Evolutionary conservation across 2,888 invertebrate species (phyloP).

Genomic region (Campoplex nolae): DNA sequence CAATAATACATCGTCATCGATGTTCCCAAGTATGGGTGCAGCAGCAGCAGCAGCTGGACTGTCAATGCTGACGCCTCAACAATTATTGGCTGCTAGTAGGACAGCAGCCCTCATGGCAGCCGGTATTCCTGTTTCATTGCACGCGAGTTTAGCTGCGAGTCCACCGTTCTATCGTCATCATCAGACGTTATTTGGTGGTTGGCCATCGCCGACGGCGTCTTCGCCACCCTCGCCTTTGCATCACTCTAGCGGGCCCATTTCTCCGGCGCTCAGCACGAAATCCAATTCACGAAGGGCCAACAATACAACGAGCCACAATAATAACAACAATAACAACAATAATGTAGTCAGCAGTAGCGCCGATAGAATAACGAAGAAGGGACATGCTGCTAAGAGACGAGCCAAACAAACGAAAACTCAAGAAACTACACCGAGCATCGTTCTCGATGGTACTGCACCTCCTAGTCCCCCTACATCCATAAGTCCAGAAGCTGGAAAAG

Average conservation of each 20-base stretch:
- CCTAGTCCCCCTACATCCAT: slow-evolving; percentile 85
- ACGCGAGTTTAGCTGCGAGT: slow-evolving; percentile 86
- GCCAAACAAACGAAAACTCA: slow-evolving; percentile 84
- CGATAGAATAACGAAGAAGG: slow-evolving; percentile 80
- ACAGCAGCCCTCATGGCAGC: slow-evolving; percentile 85
- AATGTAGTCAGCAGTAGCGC: slow-evolving; percentile 85
- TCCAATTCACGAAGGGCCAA: slow-evolving; percentile 83
- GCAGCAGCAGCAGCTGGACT: slow-evolving; percentile 86
- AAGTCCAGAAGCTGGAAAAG: slow-evolving; percentile 81
- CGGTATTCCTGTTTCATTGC: slow-evolving; percentile 85
- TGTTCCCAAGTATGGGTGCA: slow-evolving; percentile 78
- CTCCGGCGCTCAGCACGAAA: slow-evolving; percentile 82
- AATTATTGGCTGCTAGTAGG: slow-evolving; percentile 85
- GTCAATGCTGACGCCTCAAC: slow-evolving; percentile 86
- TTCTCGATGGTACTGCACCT: slow-evolving; percentile 82
- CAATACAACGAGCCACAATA: slow-evolving; percentile 80
- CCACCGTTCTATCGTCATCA: slow-evolving; percentile 89
- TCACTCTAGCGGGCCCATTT: slow-evolving; percentile 76
- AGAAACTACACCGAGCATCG: slow-evolving; percentile 71
- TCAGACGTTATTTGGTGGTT: slow-evolving; percentile 86
- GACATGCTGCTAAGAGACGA: slow-evolving; percentile 85
- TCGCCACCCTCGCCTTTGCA: slow-evolving; percentile 86
- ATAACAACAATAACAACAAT: slow-evolving; percentile 81
- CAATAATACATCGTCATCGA: slow-evolving; percentile 85
- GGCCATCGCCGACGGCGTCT: slow-evolving; percentile 85